Percentiles rank a stretch among this genome's conserved stretches.
Conservation (phyloP, 2,888 invertebrate genomes). For the Blastobasis adustella region DNA sequence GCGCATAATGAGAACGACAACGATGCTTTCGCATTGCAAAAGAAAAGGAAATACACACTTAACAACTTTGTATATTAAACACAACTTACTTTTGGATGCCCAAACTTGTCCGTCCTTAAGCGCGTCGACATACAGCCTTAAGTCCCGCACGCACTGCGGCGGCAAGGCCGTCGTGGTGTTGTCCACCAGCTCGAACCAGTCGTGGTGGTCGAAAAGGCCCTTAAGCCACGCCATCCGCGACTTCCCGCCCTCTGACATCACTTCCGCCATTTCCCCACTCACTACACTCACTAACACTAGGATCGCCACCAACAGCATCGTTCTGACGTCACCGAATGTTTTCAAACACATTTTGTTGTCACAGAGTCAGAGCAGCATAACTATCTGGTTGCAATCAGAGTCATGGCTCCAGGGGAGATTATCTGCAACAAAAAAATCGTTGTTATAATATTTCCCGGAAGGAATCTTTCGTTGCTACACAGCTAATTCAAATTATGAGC, state of each 20-base stretch:
- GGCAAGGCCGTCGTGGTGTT: constrained; percentile 59
- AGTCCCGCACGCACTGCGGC: constrained; percentile 66
- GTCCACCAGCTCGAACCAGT: constrained; percentile 62
- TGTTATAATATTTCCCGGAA: too few species aligned
- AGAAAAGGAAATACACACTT: too few species aligned
- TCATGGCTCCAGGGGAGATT: too few species aligned
- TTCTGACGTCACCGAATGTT: constrained; percentile 16
- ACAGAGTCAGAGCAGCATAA: too few species aligned
- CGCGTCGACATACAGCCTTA: constrained; percentile 73
- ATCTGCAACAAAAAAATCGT: too few species aligned
- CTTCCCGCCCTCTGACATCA: constrained; percentile 37
- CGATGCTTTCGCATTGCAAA: too few species aligned
- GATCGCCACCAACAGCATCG: constrained; percentile 43
- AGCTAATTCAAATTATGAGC: too few species aligned
- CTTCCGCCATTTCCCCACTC: constrained; percentile 49
- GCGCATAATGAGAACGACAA: too few species aligned
- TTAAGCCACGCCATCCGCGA: constrained; percentile 79
- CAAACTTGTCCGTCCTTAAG: constrained; percentile 80
- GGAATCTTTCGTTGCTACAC: too few species aligned
- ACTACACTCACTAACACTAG: constrained; percentile 60
- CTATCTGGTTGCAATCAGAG: too few species aligned
- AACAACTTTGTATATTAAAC: too few species aligned
- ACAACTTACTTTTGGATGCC: constrained; percentile 86
- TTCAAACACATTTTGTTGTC: too few species aligned
- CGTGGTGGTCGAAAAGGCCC: constrained; percentile 78